A percentile compares a stretch with the other conserved stretches of the same genome.
These are phyloP conservation scores for Brachionus rotundiformis DNA, from an alignment of 1,140 invertebrate species.

Conservation along the genomic window DNA sequence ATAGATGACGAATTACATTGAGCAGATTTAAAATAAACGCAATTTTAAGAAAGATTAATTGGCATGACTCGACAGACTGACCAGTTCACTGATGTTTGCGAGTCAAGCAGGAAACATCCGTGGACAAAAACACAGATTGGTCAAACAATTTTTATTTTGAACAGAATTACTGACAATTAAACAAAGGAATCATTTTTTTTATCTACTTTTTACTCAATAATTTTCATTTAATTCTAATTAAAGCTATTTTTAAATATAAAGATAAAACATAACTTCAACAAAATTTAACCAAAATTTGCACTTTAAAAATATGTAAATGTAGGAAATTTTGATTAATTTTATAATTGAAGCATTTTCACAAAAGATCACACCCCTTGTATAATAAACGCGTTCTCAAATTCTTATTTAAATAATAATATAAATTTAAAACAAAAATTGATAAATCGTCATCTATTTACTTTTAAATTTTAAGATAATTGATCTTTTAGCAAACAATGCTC, in stretches of 20 bases:
- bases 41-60: no score
- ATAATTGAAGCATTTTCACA: slow-evolving; percentile 1
- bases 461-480: not conserved
- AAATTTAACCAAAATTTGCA: not conserved
- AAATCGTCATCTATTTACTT: not conserved
- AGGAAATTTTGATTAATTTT: not conserved
- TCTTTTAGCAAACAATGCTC: not conserved
- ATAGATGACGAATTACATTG: no score
- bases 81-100: no score
- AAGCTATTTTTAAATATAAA: no score
- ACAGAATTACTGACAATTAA: no score
- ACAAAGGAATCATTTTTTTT: not conserved
- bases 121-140: no score
- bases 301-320: not conserved
- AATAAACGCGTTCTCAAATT: not conserved
- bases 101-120: no score
- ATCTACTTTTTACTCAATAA: no score
- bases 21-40: no score
- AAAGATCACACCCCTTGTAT: not conserved
- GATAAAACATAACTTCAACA: not conserved
- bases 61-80: no score
- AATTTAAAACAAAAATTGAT: not conserved
- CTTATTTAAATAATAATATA: not conserved
- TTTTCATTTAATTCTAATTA: no score
- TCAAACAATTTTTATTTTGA: no score